Conservation (phyloP, 2,797 vertebrate genomes). For the Molossus molossus region DNA sequence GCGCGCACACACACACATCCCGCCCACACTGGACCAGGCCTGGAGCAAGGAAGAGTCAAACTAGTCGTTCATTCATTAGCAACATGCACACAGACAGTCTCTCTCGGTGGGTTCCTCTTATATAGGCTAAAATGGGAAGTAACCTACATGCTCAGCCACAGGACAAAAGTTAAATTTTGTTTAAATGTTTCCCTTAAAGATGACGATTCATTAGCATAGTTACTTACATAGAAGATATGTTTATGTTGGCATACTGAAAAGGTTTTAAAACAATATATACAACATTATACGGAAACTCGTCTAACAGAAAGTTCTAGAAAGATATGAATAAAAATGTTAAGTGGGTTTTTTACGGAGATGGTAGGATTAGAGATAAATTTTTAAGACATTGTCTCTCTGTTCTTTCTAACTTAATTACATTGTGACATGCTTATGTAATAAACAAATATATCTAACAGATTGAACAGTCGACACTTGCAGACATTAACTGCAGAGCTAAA, state of each 20-base stretch:
- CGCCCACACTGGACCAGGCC: neutral
- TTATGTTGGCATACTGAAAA: neutral
- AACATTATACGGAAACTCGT: neutral
- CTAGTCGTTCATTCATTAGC: neutral
- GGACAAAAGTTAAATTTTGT: neutral
- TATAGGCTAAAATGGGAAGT: neutral
- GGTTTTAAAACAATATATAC: neutral
- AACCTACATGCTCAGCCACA: neutral
- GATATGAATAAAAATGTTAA: neutral
- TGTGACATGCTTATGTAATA: neutral
- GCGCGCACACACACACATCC: too few relatives aligned
- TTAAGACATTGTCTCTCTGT: neutral
- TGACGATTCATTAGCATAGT: neutral
- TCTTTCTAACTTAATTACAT: neutral
- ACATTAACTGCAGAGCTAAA: neutral
- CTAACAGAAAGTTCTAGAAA: slow-evolving; percentile 11
- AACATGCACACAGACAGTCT: neutral
- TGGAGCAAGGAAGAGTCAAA: neutral
- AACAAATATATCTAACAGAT: neutral
- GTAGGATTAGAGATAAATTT: neutral
- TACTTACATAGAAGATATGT: neutral
- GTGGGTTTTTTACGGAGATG: neutral
- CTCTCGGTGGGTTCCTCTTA: neutral
- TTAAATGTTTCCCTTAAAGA: slow-evolving; percentile 7
- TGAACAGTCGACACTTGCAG: neutral